A percentile compares a stretch with the other conserved stretches of the same genome.
Evolutionary conservation across 2,797 vertebrate species (phyloP).

Genomic region (Cuculus canorus): DNA sequence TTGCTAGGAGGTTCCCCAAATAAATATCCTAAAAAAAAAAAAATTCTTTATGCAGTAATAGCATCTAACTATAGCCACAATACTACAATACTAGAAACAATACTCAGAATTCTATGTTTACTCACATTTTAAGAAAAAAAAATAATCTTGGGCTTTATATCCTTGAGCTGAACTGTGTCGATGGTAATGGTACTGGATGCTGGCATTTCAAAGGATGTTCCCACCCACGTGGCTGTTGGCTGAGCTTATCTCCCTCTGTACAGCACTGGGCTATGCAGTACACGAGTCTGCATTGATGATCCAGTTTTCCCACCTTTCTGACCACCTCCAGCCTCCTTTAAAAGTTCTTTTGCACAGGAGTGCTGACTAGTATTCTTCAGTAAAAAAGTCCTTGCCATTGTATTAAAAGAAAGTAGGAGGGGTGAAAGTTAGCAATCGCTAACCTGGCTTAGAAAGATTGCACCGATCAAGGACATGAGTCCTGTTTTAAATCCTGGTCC

Average conservation of each 20-base stretch:
- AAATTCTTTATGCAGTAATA: not conserved
- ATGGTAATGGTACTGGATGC: not conserved
- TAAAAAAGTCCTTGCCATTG: not conserved
- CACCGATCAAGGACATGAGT: rapidly evolving
- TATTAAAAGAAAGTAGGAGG: not conserved
- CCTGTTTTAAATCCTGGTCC: not conserved
- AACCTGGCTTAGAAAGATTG: not conserved
- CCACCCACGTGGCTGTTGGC: not conserved
- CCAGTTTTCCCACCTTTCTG: not conserved
- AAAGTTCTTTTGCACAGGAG: not conserved
- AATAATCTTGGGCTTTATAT: not conserved
- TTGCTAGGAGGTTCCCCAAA: not conserved
- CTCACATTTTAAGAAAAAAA: not conserved
- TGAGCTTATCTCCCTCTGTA: not conserved
- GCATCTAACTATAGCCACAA: not conserved
- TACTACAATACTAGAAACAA: not conserved
- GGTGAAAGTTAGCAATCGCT: not conserved
- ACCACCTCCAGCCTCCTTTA: not conserved
- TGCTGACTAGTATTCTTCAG: not conserved
- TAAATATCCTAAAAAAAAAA: not conserved
- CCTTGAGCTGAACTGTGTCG: not conserved
- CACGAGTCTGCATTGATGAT: not conserved
- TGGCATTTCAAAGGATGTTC: not conserved
- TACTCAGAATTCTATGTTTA: not conserved
- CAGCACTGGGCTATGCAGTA: not conserved